Percentiles rank a stretch among this genome's conserved stretches.
These are phyloP conservation scores for Gila robusta DNA, from an alignment of 2,797 vertebrate species.

Conservation along the genomic window DNA sequence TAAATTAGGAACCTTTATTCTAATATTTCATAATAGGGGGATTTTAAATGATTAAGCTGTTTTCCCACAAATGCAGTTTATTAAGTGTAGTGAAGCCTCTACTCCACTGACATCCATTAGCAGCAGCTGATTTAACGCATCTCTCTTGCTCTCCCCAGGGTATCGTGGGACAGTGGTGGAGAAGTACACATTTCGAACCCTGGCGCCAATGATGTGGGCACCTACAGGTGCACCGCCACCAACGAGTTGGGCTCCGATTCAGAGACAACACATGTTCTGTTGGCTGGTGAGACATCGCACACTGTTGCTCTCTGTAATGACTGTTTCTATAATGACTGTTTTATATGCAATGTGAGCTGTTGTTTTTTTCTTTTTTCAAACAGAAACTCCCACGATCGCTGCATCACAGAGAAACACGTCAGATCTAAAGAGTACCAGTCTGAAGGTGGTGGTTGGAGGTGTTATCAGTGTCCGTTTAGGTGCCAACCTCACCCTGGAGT, in stretches of 20 bases:
- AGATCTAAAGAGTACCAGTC: slow-evolving; percentile 67
- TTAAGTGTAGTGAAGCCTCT: neutral
- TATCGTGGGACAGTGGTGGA: slow-evolving; percentile 75
- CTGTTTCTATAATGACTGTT: neutral
- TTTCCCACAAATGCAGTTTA: neutral
- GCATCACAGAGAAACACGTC: slow-evolving; percentile 77
- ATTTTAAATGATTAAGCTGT: neutral
- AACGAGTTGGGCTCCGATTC: slow-evolving; percentile 81
- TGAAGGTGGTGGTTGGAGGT: slow-evolving; percentile 80
- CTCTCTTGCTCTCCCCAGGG: slow-evolving; percentile 68
- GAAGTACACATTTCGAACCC: slow-evolving; percentile 81
- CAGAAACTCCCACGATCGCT: slow-evolving; percentile 85
- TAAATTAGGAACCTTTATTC: neutral
- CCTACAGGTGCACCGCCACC: slow-evolving; percentile 82
- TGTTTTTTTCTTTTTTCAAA: slow-evolving; percentile 41
- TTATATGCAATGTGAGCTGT: neutral
- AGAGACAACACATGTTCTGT: slow-evolving; percentile 79
- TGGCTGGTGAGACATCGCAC: slow-evolving; percentile 79
- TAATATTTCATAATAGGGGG: neutral
- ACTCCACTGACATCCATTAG: neutral
- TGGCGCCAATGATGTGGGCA: slow-evolving; percentile 79
- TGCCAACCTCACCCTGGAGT: slow-evolving; percentile 81
- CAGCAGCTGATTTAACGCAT: slow-evolving; percentile 15
- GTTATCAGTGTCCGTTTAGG: slow-evolving; percentile 72
- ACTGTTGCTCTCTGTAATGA: neutral